A percentile compares a stretch with the other conserved stretches of the same genome.
Conservation (phyloP, 35 echinoderm and acorn worm species). For the Stichopus chloronotus region DNA sequence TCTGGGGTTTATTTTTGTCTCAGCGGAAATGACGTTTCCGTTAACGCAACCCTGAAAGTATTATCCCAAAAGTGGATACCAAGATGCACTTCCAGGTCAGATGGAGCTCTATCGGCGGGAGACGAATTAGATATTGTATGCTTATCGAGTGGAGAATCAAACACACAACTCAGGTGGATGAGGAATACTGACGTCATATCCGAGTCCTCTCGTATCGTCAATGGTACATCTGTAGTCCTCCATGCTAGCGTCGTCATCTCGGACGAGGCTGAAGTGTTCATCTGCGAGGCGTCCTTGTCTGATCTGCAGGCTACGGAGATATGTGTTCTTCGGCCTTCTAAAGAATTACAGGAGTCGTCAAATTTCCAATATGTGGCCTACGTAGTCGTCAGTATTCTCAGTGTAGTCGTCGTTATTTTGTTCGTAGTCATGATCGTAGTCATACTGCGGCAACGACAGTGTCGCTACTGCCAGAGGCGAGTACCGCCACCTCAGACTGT, state of each 20-base stretch:
- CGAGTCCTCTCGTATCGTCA: background rate
- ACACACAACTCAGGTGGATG: constrained; percentile 50
- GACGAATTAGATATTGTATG: constrained; percentile 7
- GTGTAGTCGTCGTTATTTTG: constrained; percentile 32
- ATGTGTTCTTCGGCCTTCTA: constrained; percentile 34
- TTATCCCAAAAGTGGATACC: constrained; percentile 39
- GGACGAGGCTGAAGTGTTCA: constrained; percentile 38
- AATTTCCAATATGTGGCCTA: constrained; percentile 25
- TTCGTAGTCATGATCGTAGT: constrained; percentile 50
- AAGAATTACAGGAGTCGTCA: background rate
- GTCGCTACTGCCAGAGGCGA: constrained; percentile 24
- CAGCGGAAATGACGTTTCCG: background rate
- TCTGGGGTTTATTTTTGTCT: constrained; percentile 32
- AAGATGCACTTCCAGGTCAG: background rate
- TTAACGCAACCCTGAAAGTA: constrained; percentile 39
- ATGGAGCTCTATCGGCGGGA: background rate
- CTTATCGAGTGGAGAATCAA: constrained; percentile 16
- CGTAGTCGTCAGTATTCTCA: constrained; percentile 36
- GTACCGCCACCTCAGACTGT: constrained; percentile 44
- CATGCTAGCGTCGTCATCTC: constrained; percentile 11
- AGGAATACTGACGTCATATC: constrained; percentile 54
- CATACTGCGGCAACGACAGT: constrained; percentile 27
- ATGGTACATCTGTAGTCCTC: constrained; percentile 29
- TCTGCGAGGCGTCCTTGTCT: constrained; percentile 46
- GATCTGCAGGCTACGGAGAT: constrained; percentile 16